Percentiles rank a stretch among this genome's conserved stretches.
Conservation (phyloP, 2,113 vertebrate genomes). For the Indicator maculatus region DNA sequence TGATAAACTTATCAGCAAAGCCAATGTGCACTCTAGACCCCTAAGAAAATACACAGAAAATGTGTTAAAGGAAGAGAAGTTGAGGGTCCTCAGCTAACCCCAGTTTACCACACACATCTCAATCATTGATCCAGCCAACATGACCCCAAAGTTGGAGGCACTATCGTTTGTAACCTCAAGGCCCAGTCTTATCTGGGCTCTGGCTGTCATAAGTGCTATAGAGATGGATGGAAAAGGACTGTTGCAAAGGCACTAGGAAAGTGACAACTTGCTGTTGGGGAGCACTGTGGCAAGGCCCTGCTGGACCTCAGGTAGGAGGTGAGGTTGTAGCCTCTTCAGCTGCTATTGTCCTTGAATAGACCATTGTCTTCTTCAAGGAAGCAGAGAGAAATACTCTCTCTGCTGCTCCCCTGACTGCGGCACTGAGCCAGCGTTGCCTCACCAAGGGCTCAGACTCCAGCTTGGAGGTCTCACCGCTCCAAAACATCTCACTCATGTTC, state of each 20-base stretch:
- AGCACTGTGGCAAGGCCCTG: rapidly evolving
- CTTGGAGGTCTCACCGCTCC: background rate
- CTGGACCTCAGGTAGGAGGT: background rate
- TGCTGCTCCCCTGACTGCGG: background rate
- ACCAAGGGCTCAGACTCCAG: background rate
- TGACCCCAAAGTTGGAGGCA: background rate
- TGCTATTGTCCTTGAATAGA: background rate
- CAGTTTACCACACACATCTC: background rate
- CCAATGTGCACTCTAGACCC: background rate
- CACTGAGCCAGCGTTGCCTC: background rate
- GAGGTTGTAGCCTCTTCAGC: background rate
- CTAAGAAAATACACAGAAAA: background rate
- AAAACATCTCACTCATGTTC: background rate
- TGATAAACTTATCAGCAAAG: slow-evolving; percentile 51
- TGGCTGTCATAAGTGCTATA: background rate
- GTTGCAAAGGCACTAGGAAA: background rate
- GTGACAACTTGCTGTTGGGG: background rate
- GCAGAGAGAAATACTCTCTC: background rate
- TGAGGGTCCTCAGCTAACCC: slow-evolving; percentile 22
- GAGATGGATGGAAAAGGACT: background rate
- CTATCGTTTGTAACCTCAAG: background rate
- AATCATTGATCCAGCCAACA: background rate
- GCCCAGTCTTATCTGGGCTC: background rate
- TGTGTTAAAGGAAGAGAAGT: background rate
- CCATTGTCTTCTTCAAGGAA: slow-evolving; percentile 22